Evolutionary conservation across 2,888 invertebrate genomes (phyloP), one percentile per base, ranked within the genome.

Genomic region (Scrobipalpa atriplicella): DNA sequence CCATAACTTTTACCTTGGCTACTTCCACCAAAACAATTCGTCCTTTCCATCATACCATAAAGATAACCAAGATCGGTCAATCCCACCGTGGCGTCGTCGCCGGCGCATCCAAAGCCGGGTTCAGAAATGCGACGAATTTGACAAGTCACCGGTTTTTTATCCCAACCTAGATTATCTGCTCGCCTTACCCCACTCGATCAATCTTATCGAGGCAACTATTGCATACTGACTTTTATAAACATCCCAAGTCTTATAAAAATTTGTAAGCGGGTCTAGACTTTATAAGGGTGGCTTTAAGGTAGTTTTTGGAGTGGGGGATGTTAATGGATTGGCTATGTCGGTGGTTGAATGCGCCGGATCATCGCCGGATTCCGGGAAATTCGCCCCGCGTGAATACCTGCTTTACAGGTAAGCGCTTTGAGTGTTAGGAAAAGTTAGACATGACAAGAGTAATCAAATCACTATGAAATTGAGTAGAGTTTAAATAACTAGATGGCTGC

Each of bases 321-420:
- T 73, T 79, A 78, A 84, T 83, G 78, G 80, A 81, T 80, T 82
- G 77, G 80, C 79, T 78, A 78, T 73, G 78, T 73, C 78, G 84
- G 81, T 83, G 80, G 78, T 78, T 78, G 84, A 85, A 89, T 82
- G 84, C 87, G 85, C 83, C 79, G 91, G 92, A 92, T 92, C 92
- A 92, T 92, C 92, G 90, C 86, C 65, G 86, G 91, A 92, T 92
- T 92, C 92, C 89, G 85, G 90, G 92, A 92, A 92, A 92, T 90
- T 92, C 86, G 89, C 87, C 86, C 83, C 90, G 90, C 89, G 84
- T 91, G 86, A 88, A 90, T 92, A 92, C 92, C 92, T 92, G 92
- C 87, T 79, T 81, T 86, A 88, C 91, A 90, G 90, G 92, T 92
- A 90, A 84, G 73, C 71, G 72, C 68, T 70, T 67, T 67, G 36